These are phyloP conservation scores for Phalacrocorax brasilianus DNA, from an alignment of 2,113 vertebrate genomes.

Conservation along the genomic window DNA sequence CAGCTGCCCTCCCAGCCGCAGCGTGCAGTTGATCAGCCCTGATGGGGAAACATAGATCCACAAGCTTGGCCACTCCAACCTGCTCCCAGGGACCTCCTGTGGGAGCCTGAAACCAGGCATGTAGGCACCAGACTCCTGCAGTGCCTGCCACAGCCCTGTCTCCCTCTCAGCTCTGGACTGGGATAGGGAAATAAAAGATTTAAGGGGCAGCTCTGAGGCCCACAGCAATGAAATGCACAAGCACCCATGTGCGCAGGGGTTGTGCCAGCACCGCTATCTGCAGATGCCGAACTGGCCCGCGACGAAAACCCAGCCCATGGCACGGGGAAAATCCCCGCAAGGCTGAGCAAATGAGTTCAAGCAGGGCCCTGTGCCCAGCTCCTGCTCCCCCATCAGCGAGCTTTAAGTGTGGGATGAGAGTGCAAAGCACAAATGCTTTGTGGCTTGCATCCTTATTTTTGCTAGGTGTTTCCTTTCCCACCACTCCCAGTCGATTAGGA, in stretches of 20 bases:
- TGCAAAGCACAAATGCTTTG: background rate
- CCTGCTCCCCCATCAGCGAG: background rate
- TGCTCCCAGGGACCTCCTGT: fast-evolving
- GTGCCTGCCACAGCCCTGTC: background rate
- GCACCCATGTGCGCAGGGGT: fast-evolving
- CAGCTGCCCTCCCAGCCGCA: background rate
- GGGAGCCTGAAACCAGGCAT: background rate
- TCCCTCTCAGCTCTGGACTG: background rate
- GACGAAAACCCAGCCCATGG: background rate
- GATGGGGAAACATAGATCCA: background rate
- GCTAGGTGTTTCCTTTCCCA: background rate
- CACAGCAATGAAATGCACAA: fast-evolving
- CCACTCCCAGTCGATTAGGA: background rate
- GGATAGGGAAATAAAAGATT: background rate
- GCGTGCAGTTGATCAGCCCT: fast-evolving
- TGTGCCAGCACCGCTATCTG: background rate
- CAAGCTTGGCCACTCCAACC: background rate
- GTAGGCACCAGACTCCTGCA: background rate
- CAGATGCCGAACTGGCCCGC: fast-evolving
- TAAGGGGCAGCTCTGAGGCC: background rate
- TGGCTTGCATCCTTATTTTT: background rate
- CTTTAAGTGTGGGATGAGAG: background rate
- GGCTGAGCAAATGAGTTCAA: background rate
- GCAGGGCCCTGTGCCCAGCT: fast-evolving
- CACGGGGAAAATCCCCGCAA: background rate